These are phyloP conservation scores for Zophobas morio DNA, from an alignment of 1,140 invertebrate species.

Conservation along the genomic window DNA sequence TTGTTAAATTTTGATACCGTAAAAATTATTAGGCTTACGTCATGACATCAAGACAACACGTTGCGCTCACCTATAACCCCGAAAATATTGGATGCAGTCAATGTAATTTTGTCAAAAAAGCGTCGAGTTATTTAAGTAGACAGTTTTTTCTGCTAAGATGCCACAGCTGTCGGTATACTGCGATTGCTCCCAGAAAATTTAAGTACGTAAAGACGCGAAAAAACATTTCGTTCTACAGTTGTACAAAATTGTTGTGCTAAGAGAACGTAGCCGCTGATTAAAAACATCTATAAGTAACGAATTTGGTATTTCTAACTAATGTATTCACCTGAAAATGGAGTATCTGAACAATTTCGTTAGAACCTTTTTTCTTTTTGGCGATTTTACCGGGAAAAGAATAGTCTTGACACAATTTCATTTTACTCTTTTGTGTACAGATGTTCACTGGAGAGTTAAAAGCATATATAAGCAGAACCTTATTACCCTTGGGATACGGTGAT, in stretches of 20 bases:
- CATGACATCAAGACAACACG: no score
- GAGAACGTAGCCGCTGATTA: neutral
- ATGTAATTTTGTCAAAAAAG: no score
- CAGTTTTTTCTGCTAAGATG: no score
- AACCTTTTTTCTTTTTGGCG: conserved; percentile 10
- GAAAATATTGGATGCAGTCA: no score
- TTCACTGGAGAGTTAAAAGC: conserved; percentile 49
- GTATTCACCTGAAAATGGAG: neutral
- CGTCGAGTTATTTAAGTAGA: no score
- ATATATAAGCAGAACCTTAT: conserved; percentile 46
- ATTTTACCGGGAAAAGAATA: conserved; percentile 25
- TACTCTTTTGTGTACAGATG: conserved; percentile 26
- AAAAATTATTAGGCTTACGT: neutral
- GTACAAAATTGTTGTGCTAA: neutral
- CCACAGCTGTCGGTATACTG: no score
- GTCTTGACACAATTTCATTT: conserved; percentile 33
- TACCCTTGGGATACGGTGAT: conserved; percentile 46
- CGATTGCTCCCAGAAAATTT: no score
- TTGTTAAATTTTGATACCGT: neutral
- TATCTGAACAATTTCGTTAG: conserved; percentile 9
- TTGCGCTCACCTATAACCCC: no score
- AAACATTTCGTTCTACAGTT: no score
- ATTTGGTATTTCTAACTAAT: neutral
- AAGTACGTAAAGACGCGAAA: no score
- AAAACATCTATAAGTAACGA: neutral